Conservation (phyloP, 2,113 vertebrate species). For the Chionis minor region DNA sequence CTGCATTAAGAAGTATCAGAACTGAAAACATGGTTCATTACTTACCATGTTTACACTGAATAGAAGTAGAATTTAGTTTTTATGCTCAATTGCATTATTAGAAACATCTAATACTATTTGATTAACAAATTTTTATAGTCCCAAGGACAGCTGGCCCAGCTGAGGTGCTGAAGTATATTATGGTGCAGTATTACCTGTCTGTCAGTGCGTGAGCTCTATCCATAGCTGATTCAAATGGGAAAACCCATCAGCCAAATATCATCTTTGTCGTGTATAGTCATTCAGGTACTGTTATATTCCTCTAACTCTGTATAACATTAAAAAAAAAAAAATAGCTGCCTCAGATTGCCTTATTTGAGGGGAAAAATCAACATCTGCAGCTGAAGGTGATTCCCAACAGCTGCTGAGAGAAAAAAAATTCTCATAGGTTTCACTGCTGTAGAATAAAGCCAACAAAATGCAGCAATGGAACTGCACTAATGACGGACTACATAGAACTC, state of each 20-base stretch:
- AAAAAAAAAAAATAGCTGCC: background rate
- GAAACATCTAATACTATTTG: background rate
- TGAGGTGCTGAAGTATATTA: background rate
- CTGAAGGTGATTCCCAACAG: background rate
- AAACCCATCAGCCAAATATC: background rate
- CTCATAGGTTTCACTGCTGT: background rate
- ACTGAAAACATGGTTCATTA: background rate
- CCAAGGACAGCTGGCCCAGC: background rate
- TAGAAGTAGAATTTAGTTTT: background rate
- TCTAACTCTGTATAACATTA: background rate
- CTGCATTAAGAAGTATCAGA: background rate
- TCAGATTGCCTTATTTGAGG: background rate
- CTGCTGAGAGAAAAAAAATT: background rate
- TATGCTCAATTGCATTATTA: background rate
- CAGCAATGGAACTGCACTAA: background rate
- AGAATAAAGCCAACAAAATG: background rate
- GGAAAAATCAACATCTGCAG: background rate
- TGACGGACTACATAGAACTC: background rate
- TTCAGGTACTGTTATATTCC: background rate
- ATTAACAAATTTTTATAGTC: background rate
- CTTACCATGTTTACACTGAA: background rate
- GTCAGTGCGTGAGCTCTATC: accelerated
- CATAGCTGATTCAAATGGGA: background rate
- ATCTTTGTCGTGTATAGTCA: background rate
- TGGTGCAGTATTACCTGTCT: background rate